Conservation (phyloP, 2,797 vertebrate genomes). For the Rhynchonycteris naso region DNA sequence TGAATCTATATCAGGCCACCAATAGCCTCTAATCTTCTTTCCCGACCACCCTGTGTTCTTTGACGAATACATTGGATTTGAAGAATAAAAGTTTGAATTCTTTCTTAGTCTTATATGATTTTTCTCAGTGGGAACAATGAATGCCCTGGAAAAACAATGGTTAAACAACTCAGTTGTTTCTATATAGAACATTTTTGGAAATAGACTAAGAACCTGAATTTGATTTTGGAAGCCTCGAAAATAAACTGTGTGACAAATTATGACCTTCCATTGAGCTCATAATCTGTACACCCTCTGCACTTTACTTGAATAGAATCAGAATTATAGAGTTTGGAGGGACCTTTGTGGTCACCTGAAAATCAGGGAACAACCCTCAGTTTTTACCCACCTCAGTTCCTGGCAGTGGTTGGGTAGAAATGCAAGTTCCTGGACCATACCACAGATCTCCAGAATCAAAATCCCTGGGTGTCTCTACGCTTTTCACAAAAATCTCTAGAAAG, state of each 20-base stretch:
- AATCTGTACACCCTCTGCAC: background rate
- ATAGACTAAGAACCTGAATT: constrained; percentile 32
- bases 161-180: constrained; percentile 47
- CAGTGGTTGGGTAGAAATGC: background rate
- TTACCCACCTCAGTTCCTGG: background rate
- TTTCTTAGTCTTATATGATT: constrained; percentile 45
- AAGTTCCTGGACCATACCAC: background rate
- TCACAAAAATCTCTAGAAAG: constrained; percentile 21
- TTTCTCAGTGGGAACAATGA: constrained; percentile 4
- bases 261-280: background rate
- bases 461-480: background rate
- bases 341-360: background rate
- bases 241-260: background rate
- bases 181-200: constrained; percentile 13
- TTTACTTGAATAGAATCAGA: background rate
- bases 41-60: background rate
- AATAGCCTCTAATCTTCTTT: constrained; percentile 47
- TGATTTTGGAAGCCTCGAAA: constrained; percentile 49
- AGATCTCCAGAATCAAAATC: background rate
- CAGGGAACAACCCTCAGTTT: background rate
- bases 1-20: background rate
- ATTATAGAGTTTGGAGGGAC: background rate
- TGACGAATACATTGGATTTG: constrained; percentile 36
- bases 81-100: constrained; percentile 45
- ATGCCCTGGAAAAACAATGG: background rate